These are phyloP conservation scores for Cynocephalus volans DNA, from an alignment of 2,113 vertebrate genomes.

Conservation along the genomic window DNA sequence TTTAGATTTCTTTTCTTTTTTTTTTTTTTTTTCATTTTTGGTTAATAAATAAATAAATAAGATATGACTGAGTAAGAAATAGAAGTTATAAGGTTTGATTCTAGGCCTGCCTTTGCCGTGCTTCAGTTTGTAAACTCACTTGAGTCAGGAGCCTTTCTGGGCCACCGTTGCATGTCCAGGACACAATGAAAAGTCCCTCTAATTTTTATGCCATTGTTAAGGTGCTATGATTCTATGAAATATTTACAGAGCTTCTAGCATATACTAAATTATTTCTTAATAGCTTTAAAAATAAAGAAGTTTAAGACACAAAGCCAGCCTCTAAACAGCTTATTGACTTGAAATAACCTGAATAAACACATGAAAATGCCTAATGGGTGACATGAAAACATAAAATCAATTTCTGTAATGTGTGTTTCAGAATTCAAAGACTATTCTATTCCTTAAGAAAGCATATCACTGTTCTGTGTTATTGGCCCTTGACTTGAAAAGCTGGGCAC, in stretches of 20 bases:
- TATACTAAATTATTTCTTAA: not conserved
- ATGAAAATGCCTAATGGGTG: not conserved
- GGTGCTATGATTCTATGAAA: not conserved
- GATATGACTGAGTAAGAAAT: not conserved
- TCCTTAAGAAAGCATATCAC: not conserved
- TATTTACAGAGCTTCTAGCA: not conserved
- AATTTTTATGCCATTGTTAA: not conserved
- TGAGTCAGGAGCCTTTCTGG: not conserved
- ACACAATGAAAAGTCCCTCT: not conserved
- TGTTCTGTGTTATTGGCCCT: not conserved
- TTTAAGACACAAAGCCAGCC: not conserved
- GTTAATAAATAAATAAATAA: not conserved
- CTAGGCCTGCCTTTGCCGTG: not conserved
- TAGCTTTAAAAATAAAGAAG: not conserved
- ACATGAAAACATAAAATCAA: not conserved
- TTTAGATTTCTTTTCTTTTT: not conserved
- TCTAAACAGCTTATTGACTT: not conserved
- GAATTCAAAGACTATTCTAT: not conserved
- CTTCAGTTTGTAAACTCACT: not conserved
- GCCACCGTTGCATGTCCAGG: not conserved
- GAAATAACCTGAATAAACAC: not conserved
- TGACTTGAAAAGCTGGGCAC: slow-evolving; percentile 13
- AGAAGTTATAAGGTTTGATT: not conserved
- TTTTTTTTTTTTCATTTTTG: not conserved
- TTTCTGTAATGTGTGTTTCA: not conserved